Percentiles rank a stretch among this genome's conserved stretches.
These are phyloP conservation scores for Scomber colias DNA, from an alignment of 2,113 vertebrate species.

Conservation along the genomic window DNA sequence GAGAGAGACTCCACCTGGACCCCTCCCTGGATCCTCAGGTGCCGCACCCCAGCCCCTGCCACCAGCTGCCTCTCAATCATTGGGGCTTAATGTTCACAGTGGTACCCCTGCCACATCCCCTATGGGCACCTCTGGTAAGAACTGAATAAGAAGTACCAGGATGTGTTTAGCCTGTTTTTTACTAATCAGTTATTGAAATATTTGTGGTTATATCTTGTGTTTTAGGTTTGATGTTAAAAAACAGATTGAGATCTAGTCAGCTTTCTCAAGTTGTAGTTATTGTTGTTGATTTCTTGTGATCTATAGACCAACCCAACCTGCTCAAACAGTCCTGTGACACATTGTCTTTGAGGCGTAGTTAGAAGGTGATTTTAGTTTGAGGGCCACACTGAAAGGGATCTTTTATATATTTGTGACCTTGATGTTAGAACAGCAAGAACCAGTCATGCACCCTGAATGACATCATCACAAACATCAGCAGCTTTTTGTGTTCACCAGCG, in stretches of 20 bases:
- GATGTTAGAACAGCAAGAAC: conserved; percentile 35
- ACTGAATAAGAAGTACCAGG: not conserved
- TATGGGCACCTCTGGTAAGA: conserved; percentile 94
- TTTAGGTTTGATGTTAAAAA: conserved; percentile 10
- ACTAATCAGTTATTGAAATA: not conserved
- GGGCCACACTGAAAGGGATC: not conserved
- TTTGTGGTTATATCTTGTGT: not conserved
- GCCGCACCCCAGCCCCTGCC: conserved; percentile 84
- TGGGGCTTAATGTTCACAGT: conserved; percentile 92
- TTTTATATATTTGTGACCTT: conserved; percentile 20
- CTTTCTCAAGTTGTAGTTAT: not conserved
- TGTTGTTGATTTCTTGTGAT: not conserved
- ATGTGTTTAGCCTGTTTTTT: not conserved
- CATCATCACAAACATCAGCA: conserved; percentile 29
- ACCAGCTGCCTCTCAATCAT: conserved; percentile 90
- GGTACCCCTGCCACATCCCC: conserved; percentile 98
- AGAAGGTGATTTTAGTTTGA: conserved; percentile 13
- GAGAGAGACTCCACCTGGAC: conserved; percentile 95
- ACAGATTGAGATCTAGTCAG: conserved; percentile 1
- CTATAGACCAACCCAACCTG: not conserved
- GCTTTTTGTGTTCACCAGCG: conserved; percentile 32
- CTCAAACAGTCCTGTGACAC: not conserved
- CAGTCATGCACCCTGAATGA: not conserved
- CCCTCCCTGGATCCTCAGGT: conserved; percentile 88
- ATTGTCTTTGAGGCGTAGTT: not conserved